Evolutionary conservation across 2,888 invertebrate genomes (phyloP).

Genomic region (Teinopalpus imperialis): DNA sequence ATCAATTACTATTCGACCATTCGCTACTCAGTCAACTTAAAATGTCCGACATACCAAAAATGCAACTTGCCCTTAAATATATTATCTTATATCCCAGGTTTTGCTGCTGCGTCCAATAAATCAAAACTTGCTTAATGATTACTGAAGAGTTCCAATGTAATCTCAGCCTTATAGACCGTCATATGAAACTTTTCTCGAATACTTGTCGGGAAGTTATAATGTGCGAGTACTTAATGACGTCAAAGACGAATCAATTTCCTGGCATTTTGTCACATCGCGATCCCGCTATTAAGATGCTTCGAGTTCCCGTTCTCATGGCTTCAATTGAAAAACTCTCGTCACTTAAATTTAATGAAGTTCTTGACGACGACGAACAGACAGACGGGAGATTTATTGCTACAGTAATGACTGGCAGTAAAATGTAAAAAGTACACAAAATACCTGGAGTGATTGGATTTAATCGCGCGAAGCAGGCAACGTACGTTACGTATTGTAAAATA

Average conservation of each 20-base stretch:
- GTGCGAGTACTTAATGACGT: constrained; percentile 29
- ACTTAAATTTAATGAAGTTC: constrained; percentile 70
- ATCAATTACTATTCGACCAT: constrained; percentile 29
- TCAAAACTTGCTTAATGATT: constrained; percentile 17
- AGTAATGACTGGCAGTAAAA: constrained; percentile 61
- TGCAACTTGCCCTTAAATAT: constrained; percentile 6
- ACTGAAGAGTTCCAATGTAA: constrained; percentile 4
- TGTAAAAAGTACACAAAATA: constrained; percentile 50
- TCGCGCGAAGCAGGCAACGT: constrained; percentile 34
- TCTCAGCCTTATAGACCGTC: constrained; percentile 7
- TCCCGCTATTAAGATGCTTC: constrained; percentile 54
- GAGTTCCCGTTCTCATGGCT: constrained; percentile 54
- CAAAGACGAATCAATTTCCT: constrained; percentile 50
- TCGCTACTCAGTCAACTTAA: constrained; percentile 11
- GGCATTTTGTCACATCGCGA: constrained; percentile 57
- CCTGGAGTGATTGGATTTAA: constrained; percentile 38
- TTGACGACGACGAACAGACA: constrained; percentile 61
- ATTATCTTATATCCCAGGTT: background rate
- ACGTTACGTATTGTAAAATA: constrained; percentile 34
- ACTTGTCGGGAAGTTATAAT: constrained; percentile 9
- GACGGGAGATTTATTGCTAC: constrained; percentile 66
- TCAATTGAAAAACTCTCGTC: constrained; percentile 59
- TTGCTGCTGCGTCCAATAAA: constrained; percentile 13
- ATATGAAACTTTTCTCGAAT: constrained; percentile 7
- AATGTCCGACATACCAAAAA: background rate